A percentile compares a stretch with the other conserved stretches of the same genome.
Conservation (phyloP, 2,113 vertebrate genomes). For the Dicrurus megarhynchus region DNA sequence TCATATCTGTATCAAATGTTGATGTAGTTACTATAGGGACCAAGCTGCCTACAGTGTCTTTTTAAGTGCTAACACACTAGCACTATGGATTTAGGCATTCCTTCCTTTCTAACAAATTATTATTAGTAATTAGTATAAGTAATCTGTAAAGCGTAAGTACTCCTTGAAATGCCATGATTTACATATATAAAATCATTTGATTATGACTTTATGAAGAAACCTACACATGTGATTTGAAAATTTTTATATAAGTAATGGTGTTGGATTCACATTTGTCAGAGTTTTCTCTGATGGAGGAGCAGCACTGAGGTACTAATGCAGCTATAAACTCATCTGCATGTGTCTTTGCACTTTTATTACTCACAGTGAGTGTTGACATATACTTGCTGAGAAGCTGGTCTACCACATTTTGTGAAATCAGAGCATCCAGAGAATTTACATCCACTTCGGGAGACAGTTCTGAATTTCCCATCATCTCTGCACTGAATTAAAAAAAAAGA, state of each 20-base stretch:
- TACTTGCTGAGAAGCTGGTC: conserved; percentile 90
- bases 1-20: background rate
- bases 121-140: background rate
- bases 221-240: background rate
- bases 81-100: background rate
- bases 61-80: background rate
- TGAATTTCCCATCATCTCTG: conserved; percentile 93
- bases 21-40: background rate
- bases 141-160: background rate
- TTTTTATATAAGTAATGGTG: background rate
- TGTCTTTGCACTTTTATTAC: background rate
- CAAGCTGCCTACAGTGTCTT: background rate
- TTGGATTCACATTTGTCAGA: background rate
- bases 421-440: conserved; percentile 76
- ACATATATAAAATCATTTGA: background rate
- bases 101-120: background rate
- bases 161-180: background rate
- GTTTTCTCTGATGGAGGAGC: background rate
- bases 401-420: conserved; percentile 84
- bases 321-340: background rate
- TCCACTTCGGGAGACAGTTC: conserved; percentile 89
- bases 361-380: conserved; percentile 92
- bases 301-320: background rate
- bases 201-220: background rate
- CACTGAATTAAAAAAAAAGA: conserved; percentile 52